Conservation (phyloP, 2,113 vertebrate genomes). For the Pandion haliaetus region DNA sequence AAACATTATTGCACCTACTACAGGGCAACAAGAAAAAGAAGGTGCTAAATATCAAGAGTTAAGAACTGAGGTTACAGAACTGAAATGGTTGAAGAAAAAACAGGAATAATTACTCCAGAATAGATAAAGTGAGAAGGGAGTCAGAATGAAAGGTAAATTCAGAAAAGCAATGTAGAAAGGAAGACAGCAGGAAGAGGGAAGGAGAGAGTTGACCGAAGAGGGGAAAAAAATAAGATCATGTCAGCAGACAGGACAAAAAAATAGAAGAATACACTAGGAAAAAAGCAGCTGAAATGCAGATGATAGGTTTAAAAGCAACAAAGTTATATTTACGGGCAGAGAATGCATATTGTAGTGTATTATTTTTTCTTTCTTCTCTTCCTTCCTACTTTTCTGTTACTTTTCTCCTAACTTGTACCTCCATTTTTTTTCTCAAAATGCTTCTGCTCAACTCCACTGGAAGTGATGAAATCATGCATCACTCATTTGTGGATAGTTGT, state of each 20-base stretch:
- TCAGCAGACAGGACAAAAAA: not conserved
- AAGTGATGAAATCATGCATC: not conserved
- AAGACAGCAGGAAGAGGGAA: not conserved
- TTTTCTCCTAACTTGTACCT: not conserved
- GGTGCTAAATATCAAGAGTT: not conserved
- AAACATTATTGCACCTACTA: not conserved
- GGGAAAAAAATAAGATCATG: not conserved
- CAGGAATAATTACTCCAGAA: not conserved
- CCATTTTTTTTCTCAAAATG: not conserved
- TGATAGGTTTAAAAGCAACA: conserved; percentile 8
- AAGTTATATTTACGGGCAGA: conserved; percentile 16
- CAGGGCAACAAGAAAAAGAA: not conserved
- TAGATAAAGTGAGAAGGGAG: not conserved
- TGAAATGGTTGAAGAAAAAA: not conserved
- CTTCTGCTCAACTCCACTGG: not conserved
- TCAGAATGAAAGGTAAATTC: not conserved
- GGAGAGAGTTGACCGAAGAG: not conserved
- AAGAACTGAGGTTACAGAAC: not conserved
- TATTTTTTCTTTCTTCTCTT: not conserved
- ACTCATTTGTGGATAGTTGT: not conserved
- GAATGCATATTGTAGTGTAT: not conserved
- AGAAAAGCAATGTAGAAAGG: not conserved
- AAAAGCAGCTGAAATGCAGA: not conserved
- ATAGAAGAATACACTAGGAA: not conserved
- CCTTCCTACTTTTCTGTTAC: not conserved